Evolutionary conservation across 1,140 invertebrate species (phyloP).

Genomic region (Zeugodacus cucurbitae): DNA sequence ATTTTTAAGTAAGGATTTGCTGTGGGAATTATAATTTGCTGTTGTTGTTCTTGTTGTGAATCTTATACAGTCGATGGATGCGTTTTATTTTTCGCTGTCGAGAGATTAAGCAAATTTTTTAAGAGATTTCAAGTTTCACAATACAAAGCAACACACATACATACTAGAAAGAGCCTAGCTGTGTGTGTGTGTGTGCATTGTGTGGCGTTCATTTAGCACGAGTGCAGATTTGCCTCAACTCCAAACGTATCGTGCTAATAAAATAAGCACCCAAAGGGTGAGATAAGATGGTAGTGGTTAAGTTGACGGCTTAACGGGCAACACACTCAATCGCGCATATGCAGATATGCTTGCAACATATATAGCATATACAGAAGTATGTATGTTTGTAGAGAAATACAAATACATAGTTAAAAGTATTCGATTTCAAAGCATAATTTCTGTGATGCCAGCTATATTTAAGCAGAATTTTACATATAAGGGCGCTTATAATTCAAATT

Average conservation of each 20-base stretch:
- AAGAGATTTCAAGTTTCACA: slow-evolving; percentile 52
- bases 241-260: neutral
- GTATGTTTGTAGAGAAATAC: neutral
- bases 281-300: neutral
- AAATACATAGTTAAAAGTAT: slow-evolving; percentile 13
- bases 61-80: slow-evolving; percentile 25
- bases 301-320: neutral
- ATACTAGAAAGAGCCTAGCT: neutral
- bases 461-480: neutral
- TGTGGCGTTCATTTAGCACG: neutral
- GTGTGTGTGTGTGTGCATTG: neutral
- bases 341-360: neutral
- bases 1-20: slow-evolving; percentile 64
- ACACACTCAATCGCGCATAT: neutral
- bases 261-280: neutral
- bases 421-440: neutral
- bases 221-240: neutral
- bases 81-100: slow-evolving; percentile 18
- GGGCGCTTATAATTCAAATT: neutral
- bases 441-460: neutral
- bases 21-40: slow-evolving; percentile 52
- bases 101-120: slow-evolving; percentile 62
- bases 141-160: neutral
- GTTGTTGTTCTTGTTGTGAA: slow-evolving; percentile 27
- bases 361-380: neutral